These are phyloP conservation scores for Pyrrhosoma nymphula DNA, from an alignment of 2,888 invertebrate species.

Conservation along the genomic window DNA sequence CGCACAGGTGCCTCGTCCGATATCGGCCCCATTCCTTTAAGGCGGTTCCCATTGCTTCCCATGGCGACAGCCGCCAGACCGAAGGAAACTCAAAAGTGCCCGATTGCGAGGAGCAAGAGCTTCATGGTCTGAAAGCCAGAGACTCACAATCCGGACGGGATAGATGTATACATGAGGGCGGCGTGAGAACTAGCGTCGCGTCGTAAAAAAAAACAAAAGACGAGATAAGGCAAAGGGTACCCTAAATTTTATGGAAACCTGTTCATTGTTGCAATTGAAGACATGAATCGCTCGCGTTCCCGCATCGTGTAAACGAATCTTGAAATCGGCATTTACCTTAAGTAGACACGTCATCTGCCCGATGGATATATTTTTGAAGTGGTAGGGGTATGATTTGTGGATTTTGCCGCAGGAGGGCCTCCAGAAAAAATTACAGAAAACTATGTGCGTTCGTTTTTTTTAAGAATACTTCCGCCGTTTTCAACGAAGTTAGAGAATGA, in stretches of 20 bases:
- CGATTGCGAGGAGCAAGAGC: background rate
- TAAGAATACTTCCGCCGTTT: too few species aligned
- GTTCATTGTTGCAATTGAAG: background rate
- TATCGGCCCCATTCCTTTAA: constrained; percentile 13
- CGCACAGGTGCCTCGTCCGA: constrained; percentile 56
- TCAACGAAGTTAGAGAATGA: too few species aligned
- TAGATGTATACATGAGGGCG: background rate
- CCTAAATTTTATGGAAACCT: background rate
- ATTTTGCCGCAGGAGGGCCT: too few species aligned
- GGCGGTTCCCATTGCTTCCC: background rate
- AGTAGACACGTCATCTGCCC: background rate
- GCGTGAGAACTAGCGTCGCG: background rate
- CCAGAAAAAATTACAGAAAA: too few species aligned
- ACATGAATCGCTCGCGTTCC: background rate
- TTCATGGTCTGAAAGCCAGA: constrained; percentile 41
- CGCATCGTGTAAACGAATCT: background rate
- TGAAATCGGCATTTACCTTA: background rate
- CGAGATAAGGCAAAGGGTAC: background rate
- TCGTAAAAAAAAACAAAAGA: background rate
- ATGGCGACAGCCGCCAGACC: background rate
- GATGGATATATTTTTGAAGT: too few species aligned
- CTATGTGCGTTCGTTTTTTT: too few species aligned
- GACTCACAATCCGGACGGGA: background rate
- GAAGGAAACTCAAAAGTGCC: constrained; percentile 31
- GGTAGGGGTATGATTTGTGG: too few species aligned